phyloP scores from a whole-genome alignment of 2,113 vertebrate genomes.

The Procavia capensis region DNA sequence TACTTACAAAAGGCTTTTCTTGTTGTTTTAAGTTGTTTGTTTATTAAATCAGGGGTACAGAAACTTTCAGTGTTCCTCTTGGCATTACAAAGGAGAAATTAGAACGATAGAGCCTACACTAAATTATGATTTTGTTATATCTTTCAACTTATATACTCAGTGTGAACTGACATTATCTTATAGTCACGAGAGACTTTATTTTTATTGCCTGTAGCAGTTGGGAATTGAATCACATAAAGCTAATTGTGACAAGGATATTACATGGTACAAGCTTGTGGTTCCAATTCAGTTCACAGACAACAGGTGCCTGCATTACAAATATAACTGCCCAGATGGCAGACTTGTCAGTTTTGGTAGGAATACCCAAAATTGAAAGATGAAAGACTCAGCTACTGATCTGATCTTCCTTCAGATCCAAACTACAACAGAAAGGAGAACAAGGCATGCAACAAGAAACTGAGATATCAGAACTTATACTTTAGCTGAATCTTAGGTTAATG shows the following conservation, averaged over 20 bases:
- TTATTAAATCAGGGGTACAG: constrained; percentile 36
- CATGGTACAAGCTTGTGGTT: constrained; percentile 50
- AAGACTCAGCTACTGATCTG: constrained; percentile 49
- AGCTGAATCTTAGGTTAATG: not conserved
- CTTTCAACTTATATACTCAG: constrained; percentile 21
- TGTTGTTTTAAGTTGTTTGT: constrained; percentile 51
- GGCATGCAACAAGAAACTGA: not conserved
- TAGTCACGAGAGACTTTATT: constrained; percentile 50
- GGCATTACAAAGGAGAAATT: constrained; percentile 35
- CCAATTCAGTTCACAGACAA: constrained; percentile 70
- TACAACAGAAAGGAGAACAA: constrained; percentile 27
- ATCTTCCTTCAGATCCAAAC: constrained; percentile 64
- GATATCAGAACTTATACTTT: constrained; percentile 7
- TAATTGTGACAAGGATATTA: constrained; percentile 63
- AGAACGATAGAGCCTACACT: constrained; percentile 50
- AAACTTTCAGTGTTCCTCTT: constrained; percentile 33
- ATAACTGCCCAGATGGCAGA: constrained; percentile 67
- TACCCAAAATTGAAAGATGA: constrained; percentile 61
- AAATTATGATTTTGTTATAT: constrained; percentile 51
- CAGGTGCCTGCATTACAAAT: constrained; percentile 69
- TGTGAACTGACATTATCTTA: constrained; percentile 43
- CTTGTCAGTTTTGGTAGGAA: constrained; percentile 70
- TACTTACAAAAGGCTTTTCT: constrained; percentile 34
- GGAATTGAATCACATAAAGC: constrained; percentile 59
- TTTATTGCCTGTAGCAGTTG: constrained; percentile 53